Percentiles rank a stretch among this genome's conserved stretches.
Evolutionary conservation across 2,888 invertebrate genomes (phyloP).

Genomic region (Plutella xylostella): DNA sequence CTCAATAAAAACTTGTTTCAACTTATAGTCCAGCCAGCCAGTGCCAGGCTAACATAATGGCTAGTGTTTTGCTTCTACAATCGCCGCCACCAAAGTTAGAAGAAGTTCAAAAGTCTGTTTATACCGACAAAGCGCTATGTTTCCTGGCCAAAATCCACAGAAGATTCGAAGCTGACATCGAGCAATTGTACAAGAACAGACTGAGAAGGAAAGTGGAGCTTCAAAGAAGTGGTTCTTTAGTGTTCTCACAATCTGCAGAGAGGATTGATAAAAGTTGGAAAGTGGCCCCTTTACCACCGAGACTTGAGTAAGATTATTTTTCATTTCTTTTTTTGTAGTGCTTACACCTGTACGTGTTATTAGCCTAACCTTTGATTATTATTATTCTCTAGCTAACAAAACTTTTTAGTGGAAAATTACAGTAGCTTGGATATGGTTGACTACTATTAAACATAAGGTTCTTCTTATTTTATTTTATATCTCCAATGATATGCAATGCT

Average conservation of each 20-base stretch:
- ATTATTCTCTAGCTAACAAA: not conserved
- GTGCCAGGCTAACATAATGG: too few species aligned
- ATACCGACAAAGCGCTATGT: constrained; percentile 65
- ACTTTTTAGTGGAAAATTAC: not conserved
- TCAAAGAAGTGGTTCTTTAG: constrained; percentile 30
- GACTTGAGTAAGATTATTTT: constrained; percentile 55
- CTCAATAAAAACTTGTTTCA: too few species aligned
- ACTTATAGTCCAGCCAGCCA: too few species aligned
- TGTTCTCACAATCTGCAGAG: constrained; percentile 52
- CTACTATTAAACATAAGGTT: not conserved
- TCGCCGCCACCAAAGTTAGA: constrained; percentile 65
- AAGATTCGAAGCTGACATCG: constrained; percentile 59
- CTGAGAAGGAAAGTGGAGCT: constrained; percentile 38
- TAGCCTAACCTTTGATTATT: too few species aligned
- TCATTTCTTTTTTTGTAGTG: too few species aligned
- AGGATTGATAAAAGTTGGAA: constrained; percentile 65
- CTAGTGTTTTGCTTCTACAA: constrained; percentile 39
- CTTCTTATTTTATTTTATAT: not conserved
- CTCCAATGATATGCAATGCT: not conserved
- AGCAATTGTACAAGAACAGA: constrained; percentile 52
- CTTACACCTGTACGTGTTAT: not conserved
- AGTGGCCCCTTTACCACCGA: constrained; percentile 66
- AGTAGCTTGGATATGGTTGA: too few species aligned
- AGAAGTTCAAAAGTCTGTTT: constrained; percentile 63
- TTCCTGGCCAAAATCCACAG: constrained; percentile 66